Evolutionary conservation across 2,113 vertebrate species (phyloP), one percentile per base, ranked within the genome.

Genomic region (Myiozetetes cayanensis): DNA sequence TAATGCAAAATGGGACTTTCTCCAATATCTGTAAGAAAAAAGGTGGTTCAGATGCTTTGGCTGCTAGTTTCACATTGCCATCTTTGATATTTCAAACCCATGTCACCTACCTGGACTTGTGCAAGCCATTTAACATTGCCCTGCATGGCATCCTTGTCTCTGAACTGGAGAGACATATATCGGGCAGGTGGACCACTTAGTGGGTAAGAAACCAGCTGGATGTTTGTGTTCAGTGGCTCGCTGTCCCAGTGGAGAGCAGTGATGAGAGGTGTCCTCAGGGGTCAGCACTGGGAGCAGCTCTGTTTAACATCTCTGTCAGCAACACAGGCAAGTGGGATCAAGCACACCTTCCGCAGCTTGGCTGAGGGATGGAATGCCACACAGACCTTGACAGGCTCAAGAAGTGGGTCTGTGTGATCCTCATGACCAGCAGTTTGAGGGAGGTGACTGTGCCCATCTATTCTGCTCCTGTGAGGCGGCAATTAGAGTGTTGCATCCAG

Each of bases 221-320:
- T 8, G n/a, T 8, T 39, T 1, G 0, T 22, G 21, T 14, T 53
- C 28, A 49, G 7, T 66, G 61, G 14, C 33, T 61, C 0, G 0
- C 41, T 3, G 8, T 43, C 31, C 31, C 21, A 22, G 44, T 18
- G 44, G 21, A 25, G 43, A 58, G 24, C 30, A 49, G 52, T 24
- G 71, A 49, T 0, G 1, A 16, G 21, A 1, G 3, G 13, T 67
- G 35, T 25, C 35, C 31, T 21, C 21, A n/a, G 35, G 14, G 52
- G 8, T 35, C 39, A 37, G 33, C 27, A 12, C 14, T 15, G 46
- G 46, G 27, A 61, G 12, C 14, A 33, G 18, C 33, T 52, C 63
- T 33, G 22, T 61, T 46, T 19, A 6, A 61, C 12, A 10, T 5
- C 44, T 44, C 37, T 14, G 9, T 18, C 25, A 39, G 33, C 27